These are phyloP conservation scores for Pentamera pediparva DNA, from an alignment of 53 echinoderm and acorn worm genomes.

Conservation along the genomic window DNA sequence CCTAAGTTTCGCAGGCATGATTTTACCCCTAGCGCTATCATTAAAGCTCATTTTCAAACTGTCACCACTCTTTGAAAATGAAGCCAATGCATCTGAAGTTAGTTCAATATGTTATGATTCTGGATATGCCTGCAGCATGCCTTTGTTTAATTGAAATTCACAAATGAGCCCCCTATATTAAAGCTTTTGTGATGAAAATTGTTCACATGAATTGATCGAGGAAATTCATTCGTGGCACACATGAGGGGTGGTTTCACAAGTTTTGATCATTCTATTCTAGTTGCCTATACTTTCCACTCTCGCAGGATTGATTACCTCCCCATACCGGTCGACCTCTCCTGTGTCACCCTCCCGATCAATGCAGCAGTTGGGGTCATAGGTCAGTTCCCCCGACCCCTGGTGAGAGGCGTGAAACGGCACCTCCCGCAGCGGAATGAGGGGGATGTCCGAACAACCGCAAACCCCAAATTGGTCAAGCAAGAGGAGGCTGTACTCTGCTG, in stretches of 20 bases:
- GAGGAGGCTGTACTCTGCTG: conserved; percentile 2
- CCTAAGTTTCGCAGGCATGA: too few relatives aligned
- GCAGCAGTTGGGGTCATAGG: background rate
- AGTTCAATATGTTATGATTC: background rate
- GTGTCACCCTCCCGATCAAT: conserved; percentile 18
- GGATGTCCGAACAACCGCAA: background rate
- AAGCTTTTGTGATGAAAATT: too few relatives aligned
- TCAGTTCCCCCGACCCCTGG: conserved; percentile 1
- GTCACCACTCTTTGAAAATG: background rate
- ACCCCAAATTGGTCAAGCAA: conserved; percentile 16
- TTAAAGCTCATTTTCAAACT: background rate
- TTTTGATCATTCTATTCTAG: background rate
- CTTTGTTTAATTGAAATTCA: too few relatives aligned
- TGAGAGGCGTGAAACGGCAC: conserved; percentile 14
- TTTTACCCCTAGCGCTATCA: too few relatives aligned
- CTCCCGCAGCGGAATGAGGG: background rate
- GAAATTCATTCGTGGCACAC: background rate
- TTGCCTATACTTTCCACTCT: background rate
- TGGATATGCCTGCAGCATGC: too few relatives aligned
- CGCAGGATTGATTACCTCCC: conserved; percentile 73
- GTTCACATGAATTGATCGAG: too few relatives aligned
- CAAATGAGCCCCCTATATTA: too few relatives aligned
- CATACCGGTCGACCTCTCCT: conserved; percentile 56
- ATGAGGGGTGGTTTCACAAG: background rate
- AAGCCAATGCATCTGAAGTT: background rate